These are phyloP conservation scores for zebrafish (Danio rerio) DNA, from an alignment of 2,113 vertebrate species.

Conservation along the genomic window GRCz12tu NC_133190.1:24875001-24875500, in stretches of 20 bases:
- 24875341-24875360: constrained; percentile 8
- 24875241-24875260: not conserved
- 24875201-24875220: not conserved
- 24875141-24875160: not conserved
- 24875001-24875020: not conserved
- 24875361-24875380: constrained; percentile 7
- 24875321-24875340: not conserved
- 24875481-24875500: constrained; percentile 1
- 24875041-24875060: not conserved
- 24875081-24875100: not conserved
- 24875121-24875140: not conserved
- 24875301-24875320: constrained; percentile 20
- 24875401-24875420: constrained; percentile 16
- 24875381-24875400: not conserved
- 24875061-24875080: not conserved
- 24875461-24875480: not conserved
- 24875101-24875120: not conserved
- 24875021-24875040: not conserved
- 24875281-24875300: constrained; percentile 12
- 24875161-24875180: not conserved
- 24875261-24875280: not conserved
- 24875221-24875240: not conserved
- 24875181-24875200: too few relatives aligned
- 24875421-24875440: not conserved
- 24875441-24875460: not conserved